A percentile compares a stretch with the other conserved stretches of the same genome.
Evolutionary conservation across 2,797 vertebrate genomes (phyloP).

Genomic region (Eupleurogrammus muticus): DNA sequence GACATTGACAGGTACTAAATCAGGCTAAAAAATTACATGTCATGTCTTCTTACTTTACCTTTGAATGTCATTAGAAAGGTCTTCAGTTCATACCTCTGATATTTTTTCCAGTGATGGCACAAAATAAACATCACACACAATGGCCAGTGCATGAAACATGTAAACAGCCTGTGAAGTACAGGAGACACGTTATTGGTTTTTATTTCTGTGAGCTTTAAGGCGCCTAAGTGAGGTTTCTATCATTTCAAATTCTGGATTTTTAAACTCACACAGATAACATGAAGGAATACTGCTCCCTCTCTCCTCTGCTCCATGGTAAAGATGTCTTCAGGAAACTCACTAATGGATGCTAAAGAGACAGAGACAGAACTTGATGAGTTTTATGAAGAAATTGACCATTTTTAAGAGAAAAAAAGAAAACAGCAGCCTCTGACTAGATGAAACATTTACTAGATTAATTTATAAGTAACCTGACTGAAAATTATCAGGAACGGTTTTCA

Average conservation of each 20-base stretch:
- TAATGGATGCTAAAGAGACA: constrained; percentile 71
- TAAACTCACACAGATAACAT: constrained; percentile 84
- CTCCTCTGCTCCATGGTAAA: constrained; percentile 82
- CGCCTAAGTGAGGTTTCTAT: neutral
- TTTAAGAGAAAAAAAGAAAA: constrained; percentile 10
- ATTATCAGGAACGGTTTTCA: neutral
- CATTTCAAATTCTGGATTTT: neutral
- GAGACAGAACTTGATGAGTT: constrained; percentile 1
- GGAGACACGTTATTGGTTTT: neutral
- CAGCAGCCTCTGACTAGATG: neutral
- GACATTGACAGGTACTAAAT: too few species aligned
- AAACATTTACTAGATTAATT: neutral
- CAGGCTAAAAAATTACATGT: neutral
- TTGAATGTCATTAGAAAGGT: neutral
- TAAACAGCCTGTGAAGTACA: constrained; percentile 82
- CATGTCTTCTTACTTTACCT: neutral
- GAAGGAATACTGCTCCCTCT: constrained; percentile 84
- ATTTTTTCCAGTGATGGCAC: constrained; percentile 88
- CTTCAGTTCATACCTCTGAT: constrained; percentile 77
- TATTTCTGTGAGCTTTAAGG: neutral
- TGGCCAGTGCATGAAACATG: constrained; percentile 87
- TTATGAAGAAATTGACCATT: constrained; percentile 5
- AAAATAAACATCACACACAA: constrained; percentile 88
- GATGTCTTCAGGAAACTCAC: constrained; percentile 86
- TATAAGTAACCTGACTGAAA: neutral